Conservation (phyloP, 2,888 invertebrate species). For the Steinernema scapterisci region DNA sequence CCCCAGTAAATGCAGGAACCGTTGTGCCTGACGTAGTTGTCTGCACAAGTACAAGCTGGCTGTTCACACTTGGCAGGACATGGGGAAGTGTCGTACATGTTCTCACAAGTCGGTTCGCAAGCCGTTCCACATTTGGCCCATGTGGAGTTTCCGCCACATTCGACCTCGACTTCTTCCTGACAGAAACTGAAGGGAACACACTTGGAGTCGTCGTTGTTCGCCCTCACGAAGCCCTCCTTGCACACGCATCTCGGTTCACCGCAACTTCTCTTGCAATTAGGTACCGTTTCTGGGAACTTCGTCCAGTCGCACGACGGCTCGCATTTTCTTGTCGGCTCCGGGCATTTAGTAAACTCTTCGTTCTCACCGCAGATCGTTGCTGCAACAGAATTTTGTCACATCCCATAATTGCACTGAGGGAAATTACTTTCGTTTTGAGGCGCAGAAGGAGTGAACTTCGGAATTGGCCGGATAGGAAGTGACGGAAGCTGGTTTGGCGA, state of each 20-base stretch:
- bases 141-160: conserved; percentile 58
- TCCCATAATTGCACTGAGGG: background rate
- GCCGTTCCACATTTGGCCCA: conserved; percentile 65
- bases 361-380: conserved; percentile 55
- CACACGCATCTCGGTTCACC: conserved; percentile 54
- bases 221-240: conserved; percentile 60
- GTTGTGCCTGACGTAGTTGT: conserved; percentile 62
- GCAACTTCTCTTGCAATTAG: conserved; percentile 46
- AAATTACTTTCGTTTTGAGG: conserved; percentile 12
- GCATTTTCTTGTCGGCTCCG: conserved; percentile 60
- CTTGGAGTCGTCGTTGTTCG: conserved; percentile 52
- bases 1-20: conserved; percentile 64
- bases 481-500: conserved; percentile 19
- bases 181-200: conserved; percentile 66
- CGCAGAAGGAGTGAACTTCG: background rate
- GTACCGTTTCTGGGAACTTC: conserved; percentile 52
- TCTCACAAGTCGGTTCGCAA: conserved; percentile 62
- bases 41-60: conserved; percentile 64
- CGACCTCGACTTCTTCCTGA: conserved; percentile 43
- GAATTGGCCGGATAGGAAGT: conserved; percentile 27
- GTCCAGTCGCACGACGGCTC: conserved; percentile 67
- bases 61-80: conserved; percentile 60
- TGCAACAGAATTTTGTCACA: background rate
- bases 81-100: conserved; percentile 62
- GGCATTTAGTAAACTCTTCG: conserved; percentile 60